Evolutionary conservation across 1,140 invertebrate species (phyloP).

Genomic region (Orchestia grillus): DNA sequence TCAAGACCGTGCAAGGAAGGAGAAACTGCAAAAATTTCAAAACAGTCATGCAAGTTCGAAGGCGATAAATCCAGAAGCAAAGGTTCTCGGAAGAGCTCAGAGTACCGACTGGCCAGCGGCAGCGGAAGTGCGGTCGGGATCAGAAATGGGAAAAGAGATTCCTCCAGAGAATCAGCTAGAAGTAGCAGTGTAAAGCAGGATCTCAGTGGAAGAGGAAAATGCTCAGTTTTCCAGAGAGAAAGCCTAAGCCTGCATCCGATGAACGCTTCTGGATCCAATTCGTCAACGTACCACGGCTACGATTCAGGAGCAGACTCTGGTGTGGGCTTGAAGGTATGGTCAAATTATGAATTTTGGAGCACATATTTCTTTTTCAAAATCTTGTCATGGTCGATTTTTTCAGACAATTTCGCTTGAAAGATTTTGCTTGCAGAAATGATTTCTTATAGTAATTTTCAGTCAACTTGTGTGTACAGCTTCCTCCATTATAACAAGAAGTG

Average conservation of each 20-base stretch:
- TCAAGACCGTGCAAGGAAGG: not conserved
- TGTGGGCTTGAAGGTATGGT: slow-evolving; percentile 65
- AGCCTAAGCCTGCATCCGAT: not conserved
- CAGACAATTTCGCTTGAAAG: not conserved
- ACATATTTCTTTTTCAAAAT: not conserved
- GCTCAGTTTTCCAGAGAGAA: slow-evolving; percentile 31
- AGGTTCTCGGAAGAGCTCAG: slow-evolving; percentile 62
- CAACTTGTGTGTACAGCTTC: too few relatives aligned
- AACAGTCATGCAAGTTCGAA: not conserved
- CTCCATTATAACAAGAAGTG: too few relatives aligned
- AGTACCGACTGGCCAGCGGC: slow-evolving; percentile 61
- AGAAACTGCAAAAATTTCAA: not conserved
- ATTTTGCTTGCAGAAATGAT: not conserved
- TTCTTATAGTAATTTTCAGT: too few relatives aligned
- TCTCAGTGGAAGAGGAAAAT: slow-evolving; percentile 64
- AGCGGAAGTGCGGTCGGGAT: slow-evolving; percentile 57
- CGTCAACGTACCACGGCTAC: slow-evolving; percentile 65
- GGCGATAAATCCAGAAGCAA: slow-evolving; percentile 58
- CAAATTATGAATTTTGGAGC: not conserved
- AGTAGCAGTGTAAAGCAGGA: slow-evolving; percentile 58
- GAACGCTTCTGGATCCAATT: slow-evolving; percentile 59
- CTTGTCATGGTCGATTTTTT: not conserved
- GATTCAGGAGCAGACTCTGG: slow-evolving; percentile 67
- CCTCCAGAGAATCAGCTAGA: slow-evolving; percentile 41
- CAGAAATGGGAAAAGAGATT: slow-evolving; percentile 60